Evolutionary conservation across 2,888 invertebrate genomes (phyloP), one percentile per base, ranked within the genome.

Genomic region (Temnothorax unifasciatus): DNA sequence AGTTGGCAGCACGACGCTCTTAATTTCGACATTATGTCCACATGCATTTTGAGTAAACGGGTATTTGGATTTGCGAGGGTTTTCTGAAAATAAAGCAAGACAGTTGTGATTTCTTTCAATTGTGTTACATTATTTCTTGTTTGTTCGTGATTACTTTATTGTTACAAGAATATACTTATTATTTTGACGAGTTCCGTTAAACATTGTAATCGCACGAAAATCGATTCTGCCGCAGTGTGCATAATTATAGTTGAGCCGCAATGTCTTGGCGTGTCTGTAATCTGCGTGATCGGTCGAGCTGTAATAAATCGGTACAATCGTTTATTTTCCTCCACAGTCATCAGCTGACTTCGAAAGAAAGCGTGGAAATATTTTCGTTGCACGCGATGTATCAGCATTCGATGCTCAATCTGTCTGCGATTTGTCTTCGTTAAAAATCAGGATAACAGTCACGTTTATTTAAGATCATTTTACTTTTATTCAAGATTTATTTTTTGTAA

Each of bases 271-370:
- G 64, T 64, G 73, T 11, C 54, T 57, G 38, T 57, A 73, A 73
- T 47, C 38, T 52, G 66, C 52, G 52, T 52, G 66, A 76, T 76
- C 76, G 50, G 76, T 38, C 52, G 52, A 13, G 68, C 41, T 25
- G 41, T 47, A 66, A 76, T 77, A 66, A 68, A 77, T 77, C 29
- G 68, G 25, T 38, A 38, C 18, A 41, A 52, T 66, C 68, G 52
- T 77, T 77, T 38, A 77, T 77, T 77, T 54, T 54, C 54, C 66
- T 54, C 41, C 38, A 38, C 13, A 63, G 21, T 64, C 75, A 50
- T 64, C 75, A 50, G 68, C 41, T 41, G 76, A 66, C 34, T 75
- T 34, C 9, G 66, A 66, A 66, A 64, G 50, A 76, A 66, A 47
- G 21, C 21, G 47, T 34, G 13, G 15, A 54, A 68, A 77, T 25